Evolutionary conservation across 2,113 vertebrate species (phyloP).

Genomic region (Atractosteus spatula): DNA sequence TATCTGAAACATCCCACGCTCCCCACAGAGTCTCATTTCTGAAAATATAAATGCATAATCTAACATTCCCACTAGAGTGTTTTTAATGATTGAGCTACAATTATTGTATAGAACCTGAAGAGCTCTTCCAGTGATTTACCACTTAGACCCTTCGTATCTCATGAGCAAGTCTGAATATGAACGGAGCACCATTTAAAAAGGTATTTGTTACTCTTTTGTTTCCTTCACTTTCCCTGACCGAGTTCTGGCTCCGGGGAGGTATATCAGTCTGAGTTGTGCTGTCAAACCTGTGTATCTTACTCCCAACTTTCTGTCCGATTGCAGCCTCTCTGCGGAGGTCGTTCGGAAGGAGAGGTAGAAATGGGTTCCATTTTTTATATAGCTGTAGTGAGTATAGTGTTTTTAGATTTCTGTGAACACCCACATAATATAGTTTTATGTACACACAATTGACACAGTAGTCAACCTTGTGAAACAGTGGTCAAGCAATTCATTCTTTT

Average conservation of each 20-base stretch:
- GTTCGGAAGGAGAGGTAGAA: conserved; percentile 94
- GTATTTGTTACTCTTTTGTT: too few relatives aligned
- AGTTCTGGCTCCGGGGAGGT: neutral
- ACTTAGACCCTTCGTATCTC: too few relatives aligned
- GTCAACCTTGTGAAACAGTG: conserved; percentile 44
- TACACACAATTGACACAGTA: neutral
- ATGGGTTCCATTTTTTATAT: conserved; percentile 70
- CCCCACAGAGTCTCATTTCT: too few relatives aligned
- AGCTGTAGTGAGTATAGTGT: conserved; percentile 77
- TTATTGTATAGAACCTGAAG: too few relatives aligned
- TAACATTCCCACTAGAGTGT: too few relatives aligned
- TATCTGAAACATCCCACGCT: too few relatives aligned
- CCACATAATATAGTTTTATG: conserved; percentile 3
- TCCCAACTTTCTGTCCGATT: conserved; percentile 75
- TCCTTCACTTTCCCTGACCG: neutral
- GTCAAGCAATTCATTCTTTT: conserved; percentile 53
- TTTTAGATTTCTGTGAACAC: conserved; percentile 47
- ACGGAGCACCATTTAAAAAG: too few relatives aligned
- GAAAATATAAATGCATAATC: too few relatives aligned
- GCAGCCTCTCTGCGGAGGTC: conserved; percentile 87
- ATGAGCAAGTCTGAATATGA: too few relatives aligned
- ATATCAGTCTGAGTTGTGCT: neutral
- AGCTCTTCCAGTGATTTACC: too few relatives aligned
- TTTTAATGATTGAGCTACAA: too few relatives aligned
- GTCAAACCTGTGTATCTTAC: conserved; percentile 55